A percentile compares a stretch with the other conserved stretches of the same genome.
Conservation (phyloP, 2,888 invertebrate species). For the Andrena haemorrhoa region DNA sequence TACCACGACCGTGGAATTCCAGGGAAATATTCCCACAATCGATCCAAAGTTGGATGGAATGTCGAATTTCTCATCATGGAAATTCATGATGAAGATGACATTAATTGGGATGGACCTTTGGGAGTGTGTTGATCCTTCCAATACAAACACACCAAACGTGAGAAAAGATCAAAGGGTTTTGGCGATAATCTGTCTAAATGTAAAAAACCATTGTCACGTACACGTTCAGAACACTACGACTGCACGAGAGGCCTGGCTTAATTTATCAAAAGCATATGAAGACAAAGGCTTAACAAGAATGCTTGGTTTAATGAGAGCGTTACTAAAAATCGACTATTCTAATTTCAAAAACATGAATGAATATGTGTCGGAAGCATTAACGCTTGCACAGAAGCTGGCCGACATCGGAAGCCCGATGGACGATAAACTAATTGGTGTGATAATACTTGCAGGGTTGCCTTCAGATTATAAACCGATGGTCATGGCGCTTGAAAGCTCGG, state of each 20-base stretch:
- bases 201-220: neutral
- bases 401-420: slow-evolving; percentile 5
- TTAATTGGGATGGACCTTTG: slow-evolving; percentile 2
- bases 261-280: neutral
- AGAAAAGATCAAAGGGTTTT: neutral
- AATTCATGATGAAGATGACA: slow-evolving; percentile 7
- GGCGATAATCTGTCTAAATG: neutral
- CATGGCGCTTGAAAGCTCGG: neutral
- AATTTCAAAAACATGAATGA: neutral
- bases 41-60: neutral
- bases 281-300: slow-evolving; percentile 19
- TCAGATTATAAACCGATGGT: slow-evolving; percentile 3
- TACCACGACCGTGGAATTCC: too few relatives aligned
- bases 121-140: neutral
- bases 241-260: slow-evolving; percentile 8
- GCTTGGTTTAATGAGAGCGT: slow-evolving; percentile 1
- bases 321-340: neutral
- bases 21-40: slow-evolving; percentile 4
- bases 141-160: too few relatives aligned
- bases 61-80: neutral
- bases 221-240: neutral
- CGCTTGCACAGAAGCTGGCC: neutral
- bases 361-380: slow-evolving; percentile 11
- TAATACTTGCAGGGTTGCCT: slow-evolving; percentile 15
- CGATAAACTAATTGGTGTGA: neutral